A percentile compares a stretch with the other conserved stretches of the same genome.
phyloP scores from a whole-genome alignment of 2,113 vertebrate species.

The Athene noctua region DNA sequence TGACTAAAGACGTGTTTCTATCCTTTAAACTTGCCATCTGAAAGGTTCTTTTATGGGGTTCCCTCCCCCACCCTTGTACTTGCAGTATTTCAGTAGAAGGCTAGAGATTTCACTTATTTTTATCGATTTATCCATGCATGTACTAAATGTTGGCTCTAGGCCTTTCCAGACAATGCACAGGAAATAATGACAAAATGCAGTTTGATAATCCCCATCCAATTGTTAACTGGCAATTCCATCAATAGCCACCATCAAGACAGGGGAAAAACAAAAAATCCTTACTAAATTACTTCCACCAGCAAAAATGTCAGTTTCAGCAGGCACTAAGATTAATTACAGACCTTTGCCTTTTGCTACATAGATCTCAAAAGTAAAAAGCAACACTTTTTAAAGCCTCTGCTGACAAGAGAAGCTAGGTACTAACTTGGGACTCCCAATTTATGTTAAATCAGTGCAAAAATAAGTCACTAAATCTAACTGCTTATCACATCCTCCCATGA shows the following conservation, averaged over 20 bases:
- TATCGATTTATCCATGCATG: background rate
- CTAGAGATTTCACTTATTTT: background rate
- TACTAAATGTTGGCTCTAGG: background rate
- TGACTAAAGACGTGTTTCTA: background rate
- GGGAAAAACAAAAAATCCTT: background rate
- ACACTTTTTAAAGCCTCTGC: background rate
- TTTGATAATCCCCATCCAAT: background rate
- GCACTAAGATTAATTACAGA: background rate
- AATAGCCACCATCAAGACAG: background rate
- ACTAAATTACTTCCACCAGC: background rate
- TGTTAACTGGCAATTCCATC: background rate
- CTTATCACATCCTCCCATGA: background rate
- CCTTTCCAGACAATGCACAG: background rate
- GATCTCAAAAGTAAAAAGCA: background rate
- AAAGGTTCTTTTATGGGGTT: background rate
- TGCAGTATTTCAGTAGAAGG: background rate
- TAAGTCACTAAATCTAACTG: background rate
- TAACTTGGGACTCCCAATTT: background rate
- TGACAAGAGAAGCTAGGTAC: background rate
- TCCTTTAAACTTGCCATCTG: background rate
- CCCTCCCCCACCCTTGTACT: background rate
- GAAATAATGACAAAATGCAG: background rate
- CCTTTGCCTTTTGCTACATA: background rate
- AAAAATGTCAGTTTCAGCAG: background rate
- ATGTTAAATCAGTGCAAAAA: background rate